phyloP scores from a whole-genome alignment of 1,140 invertebrate genomes.

The Araneus ventricosus region DNA sequence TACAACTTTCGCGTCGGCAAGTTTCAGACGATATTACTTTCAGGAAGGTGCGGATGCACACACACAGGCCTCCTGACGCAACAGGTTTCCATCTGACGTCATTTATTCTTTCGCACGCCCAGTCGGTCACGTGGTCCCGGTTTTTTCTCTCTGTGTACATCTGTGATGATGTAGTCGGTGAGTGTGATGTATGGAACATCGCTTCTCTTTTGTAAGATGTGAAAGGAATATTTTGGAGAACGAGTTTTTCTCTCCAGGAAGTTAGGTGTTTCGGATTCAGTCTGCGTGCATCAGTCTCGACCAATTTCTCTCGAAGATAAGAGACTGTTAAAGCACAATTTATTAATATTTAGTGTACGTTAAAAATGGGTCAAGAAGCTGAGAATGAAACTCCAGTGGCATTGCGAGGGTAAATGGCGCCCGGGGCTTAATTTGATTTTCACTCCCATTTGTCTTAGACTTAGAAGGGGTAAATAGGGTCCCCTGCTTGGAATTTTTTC shows the following conservation, averaged over 20 bases:
- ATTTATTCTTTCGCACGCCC: background rate
- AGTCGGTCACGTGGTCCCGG: background rate
- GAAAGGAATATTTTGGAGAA: background rate
- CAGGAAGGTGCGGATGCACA: slow-evolving; percentile 14
- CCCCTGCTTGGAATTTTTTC: too few relatives aligned
- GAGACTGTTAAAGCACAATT: too few relatives aligned
- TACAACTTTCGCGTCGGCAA: slow-evolving; percentile 30
- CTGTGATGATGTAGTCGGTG: background rate
- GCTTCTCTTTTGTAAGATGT: background rate
- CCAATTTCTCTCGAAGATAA: too few relatives aligned
- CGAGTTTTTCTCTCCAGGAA: background rate
- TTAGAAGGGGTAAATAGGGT: too few relatives aligned
- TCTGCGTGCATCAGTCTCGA: too few relatives aligned
- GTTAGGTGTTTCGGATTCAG: background rate
- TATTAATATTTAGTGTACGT: too few relatives aligned
- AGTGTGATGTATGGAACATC: background rate
- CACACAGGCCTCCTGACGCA: slow-evolving; percentile 13
- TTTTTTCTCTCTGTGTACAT: background rate
- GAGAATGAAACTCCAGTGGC: too few relatives aligned
- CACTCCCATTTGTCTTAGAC: too few relatives aligned
- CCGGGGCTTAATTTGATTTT: too few relatives aligned
- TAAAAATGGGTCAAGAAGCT: too few relatives aligned
- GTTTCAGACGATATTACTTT: slow-evolving; percentile 16
- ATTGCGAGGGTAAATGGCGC: too few relatives aligned
- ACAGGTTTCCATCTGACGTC: slow-evolving; percentile 52